Evolutionary conservation across 2,888 invertebrate genomes (phyloP).

Genomic region (Meloe dianella): DNA sequence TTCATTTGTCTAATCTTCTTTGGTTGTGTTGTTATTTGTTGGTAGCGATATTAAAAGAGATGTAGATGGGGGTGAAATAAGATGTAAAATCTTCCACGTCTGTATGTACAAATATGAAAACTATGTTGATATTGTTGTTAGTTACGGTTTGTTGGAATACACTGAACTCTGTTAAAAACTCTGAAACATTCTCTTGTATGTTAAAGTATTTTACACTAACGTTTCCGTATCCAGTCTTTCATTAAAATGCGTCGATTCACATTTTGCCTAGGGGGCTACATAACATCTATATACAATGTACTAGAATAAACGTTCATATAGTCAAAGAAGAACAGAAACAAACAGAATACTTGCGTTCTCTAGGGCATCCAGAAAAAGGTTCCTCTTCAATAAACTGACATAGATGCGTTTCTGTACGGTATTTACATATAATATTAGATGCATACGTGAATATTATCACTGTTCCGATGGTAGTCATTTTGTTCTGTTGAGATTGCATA

Average conservation of each 20-base stretch:
- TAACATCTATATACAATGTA: slow-evolving; percentile 25
- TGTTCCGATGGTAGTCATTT: slow-evolving; percentile 21
- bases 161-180: slow-evolving; percentile 17
- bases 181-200: slow-evolving; percentile 14
- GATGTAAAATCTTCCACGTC: background rate
- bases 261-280: slow-evolving; percentile 31
- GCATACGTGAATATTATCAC: slow-evolving; percentile 24
- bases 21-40: background rate
- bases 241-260: slow-evolving; percentile 42
- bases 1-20: too few species aligned
- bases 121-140: slow-evolving; percentile 14
- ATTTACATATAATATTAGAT: slow-evolving; percentile 15
- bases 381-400: slow-evolving; percentile 15
- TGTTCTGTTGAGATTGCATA: slow-evolving; percentile 26
- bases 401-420: slow-evolving; percentile 17
- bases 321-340: slow-evolving; percentile 16
- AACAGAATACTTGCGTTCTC: background rate
- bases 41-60: background rate
- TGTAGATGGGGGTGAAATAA: background rate
- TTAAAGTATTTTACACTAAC: slow-evolving; percentile 24
- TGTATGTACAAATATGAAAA: slow-evolving; percentile 21
- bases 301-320: slow-evolving; percentile 30
- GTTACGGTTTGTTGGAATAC: background rate
- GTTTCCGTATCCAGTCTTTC: slow-evolving; percentile 40
- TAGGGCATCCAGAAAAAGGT: background rate